Base-by-base conservation (phyloP, 2,113 vertebrate species). In the Lepisosteus osseus region DNA sequence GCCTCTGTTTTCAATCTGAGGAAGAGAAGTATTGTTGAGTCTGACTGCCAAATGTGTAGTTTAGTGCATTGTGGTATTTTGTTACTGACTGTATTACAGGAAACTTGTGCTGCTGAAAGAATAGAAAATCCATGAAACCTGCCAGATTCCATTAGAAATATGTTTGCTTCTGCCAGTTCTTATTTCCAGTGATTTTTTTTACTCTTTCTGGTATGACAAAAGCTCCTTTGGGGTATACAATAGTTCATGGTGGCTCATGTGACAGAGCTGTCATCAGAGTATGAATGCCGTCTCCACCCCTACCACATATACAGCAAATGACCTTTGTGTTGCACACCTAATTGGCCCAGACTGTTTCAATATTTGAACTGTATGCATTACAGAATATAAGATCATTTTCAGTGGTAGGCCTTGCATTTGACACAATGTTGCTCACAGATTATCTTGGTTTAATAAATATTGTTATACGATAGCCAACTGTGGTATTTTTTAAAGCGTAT, bases 1-100 rank as follows among this genome's bases (percentile, higher is more conserved):
- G 68, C 55, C 17, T 55, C 55, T 67, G 73, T 44, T 72, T 69
- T 74, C 56, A 61, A 44, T 73, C 65, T 70, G 63, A 76, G 83
- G 71, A 86, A 86, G 78, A 51, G n/a, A 54, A 75, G 61, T 75
- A 77, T 75, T 82, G 74, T 76, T 55, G 64, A 47, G 68, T 67
- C 17, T 73, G 54, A 56, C 2, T 65, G 67, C 77, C 72, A 77
- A 78, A 54, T 67, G 11, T 8, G 41, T 15, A 5, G 29, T 17
- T 54, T 5, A 51, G 47, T 70, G 57, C 15, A 76, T 72, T 67
- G 72, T 68, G 57, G 65, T 68, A 56, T 73, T 45, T 47, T 47
- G 56, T 45, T 68, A 51, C 67, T 9, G 65, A 72, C 59, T 8
- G 40, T 15, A 76, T 69, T 64, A 77, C 70, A 81, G 82, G 83